Evolutionary conservation across 2,797 vertebrate genomes (phyloP), one percentile per base, ranked within the genome.

Genomic region (Sebastolobus alascanus): DNA sequence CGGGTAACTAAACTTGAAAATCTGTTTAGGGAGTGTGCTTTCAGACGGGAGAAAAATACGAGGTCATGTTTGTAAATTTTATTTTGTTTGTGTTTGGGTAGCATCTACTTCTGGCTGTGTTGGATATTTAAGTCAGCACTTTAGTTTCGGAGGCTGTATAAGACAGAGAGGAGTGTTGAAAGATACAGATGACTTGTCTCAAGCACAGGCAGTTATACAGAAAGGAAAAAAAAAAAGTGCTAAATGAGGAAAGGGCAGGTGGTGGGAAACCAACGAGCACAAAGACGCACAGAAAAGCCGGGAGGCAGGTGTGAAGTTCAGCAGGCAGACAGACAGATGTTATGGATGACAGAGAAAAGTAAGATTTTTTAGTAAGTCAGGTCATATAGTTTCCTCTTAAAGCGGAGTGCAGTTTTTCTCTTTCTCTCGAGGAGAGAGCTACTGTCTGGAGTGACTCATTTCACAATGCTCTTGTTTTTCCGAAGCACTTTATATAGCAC

Each of bases 381-480:
- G 14, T 63, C 20, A 69, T 71, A 65, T 22, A 52, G n/a, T 68
- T 79, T 68, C 11, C 5, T 5, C 20, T 74, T 56, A 69, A 65
- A 80, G 25, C 12, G 29, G 68, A 55, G 12, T 61, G 54, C 29
- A 61, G 33, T 55, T 58, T 67, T 77, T 73, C 8, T 73, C 14
- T 52, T 54, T 54, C 13, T 43, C 16, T 68, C 33, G 10, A 33
- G 27, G 61, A 75, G 35, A 75, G 58, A 84, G 66, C 43, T 46
- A 27, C 76, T 80, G 70, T 85, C 76, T 85, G 68, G 43, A 70
- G 52, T 75, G 81, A 89, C 79, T 90, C 82, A 81, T 85, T 90
- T 83, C 72, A 77, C 78, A 76, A 76, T 74, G 60, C 80, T 85
- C 50, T 84, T 91, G 68, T 88, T 89, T 89, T 91, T 85, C 50